Percentiles rank a stretch among this genome's conserved stretches.
These are phyloP conservation scores for Ruditapes philippinarum DNA, from an alignment of 1,140 invertebrate genomes.

Conservation along the genomic window DNA sequence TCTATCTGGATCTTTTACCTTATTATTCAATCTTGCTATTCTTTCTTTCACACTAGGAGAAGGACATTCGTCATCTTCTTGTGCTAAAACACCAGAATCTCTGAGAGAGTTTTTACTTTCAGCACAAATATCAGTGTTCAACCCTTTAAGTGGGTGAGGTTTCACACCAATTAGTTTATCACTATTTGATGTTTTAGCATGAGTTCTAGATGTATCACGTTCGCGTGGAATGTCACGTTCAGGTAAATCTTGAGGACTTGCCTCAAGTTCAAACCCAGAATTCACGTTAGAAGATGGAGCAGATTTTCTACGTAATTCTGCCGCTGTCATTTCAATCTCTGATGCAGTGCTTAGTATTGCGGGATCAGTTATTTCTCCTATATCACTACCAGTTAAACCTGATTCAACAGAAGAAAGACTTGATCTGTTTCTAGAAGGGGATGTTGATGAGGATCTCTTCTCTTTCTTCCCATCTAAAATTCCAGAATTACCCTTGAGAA, in stretches of 20 bases:
- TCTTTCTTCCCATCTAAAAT: slow-evolving; percentile 33
- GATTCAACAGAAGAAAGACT: not conserved
- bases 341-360: not conserved
- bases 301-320: slow-evolving; percentile 38
- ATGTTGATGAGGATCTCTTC: slow-evolving; percentile 33
- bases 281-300: not conserved
- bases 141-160: not conserved
- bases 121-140: slow-evolving; percentile 9
- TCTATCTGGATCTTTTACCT: not conserved
- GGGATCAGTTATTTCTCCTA: slow-evolving; percentile 18
- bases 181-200: not conserved
- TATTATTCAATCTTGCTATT: slow-evolving; percentile 56
- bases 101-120: not conserved
- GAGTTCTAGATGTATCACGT: not conserved
- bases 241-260: slow-evolving; percentile 34
- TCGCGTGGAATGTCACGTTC: slow-evolving; percentile 46
- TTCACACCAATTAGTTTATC: slow-evolving; percentile 6
- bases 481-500: slow-evolving; percentile 57
- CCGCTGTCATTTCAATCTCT: slow-evolving; percentile 53
- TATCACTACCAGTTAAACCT: not conserved
- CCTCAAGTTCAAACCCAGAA: slow-evolving; percentile 21
- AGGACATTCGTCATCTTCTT: slow-evolving; percentile 41
- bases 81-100: slow-evolving; percentile 4
- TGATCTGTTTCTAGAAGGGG: slow-evolving; percentile 9
- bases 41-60: slow-evolving; percentile 65